Evolutionary conservation across 2,888 invertebrate species (phyloP), one percentile per base, ranked within the genome.

Genomic region (Charanyca ferruginea): DNA sequence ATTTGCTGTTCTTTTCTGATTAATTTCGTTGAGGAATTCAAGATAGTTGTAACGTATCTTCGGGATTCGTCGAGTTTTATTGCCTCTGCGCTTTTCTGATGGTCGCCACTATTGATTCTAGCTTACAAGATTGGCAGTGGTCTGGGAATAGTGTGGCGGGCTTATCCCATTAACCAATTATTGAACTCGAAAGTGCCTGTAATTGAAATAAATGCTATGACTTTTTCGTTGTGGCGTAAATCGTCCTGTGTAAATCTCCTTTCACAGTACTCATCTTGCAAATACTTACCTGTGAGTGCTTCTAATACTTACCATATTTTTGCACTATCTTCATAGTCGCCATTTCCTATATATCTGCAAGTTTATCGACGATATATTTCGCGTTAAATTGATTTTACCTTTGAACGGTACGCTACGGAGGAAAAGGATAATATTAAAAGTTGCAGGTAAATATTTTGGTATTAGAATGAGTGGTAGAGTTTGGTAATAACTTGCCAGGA

Each of bases 251-350:
- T 38, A 38, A 38, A 38, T 7, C 38, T 3, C 4, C 38, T 38
- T 35, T 0, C 13, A 16, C 52, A 61, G 47, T 55, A 45, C 69
- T 65, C 71, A 66, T 82, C 61, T 58, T 53, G 65, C 48, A 58
- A 73, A 65, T 63, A 64, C 67, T 54, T 32, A 35, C 11, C 28
- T 69, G 57, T 53, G 64, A 82, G 83, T 80, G 77, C 54, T 59
- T 54, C 65, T 58, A 54, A 66, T 52, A 80, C 77, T 83, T 66
- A 80, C 45, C 77, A 73, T 80, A 80, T 74, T 69, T 83, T 64
- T 63, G 52, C 64, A 68, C 73, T 82, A 71, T 76, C 61, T 72
- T 66, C 64, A 70, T 61, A 59, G 55, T 32, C 22, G 16, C 58
- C 23, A 68, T 68, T 57, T 58, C 32, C 54, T 54, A 54, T 51